phyloP scores from a whole-genome alignment of 2,888 invertebrate genomes.

The Bimastos eiseni region DNA sequence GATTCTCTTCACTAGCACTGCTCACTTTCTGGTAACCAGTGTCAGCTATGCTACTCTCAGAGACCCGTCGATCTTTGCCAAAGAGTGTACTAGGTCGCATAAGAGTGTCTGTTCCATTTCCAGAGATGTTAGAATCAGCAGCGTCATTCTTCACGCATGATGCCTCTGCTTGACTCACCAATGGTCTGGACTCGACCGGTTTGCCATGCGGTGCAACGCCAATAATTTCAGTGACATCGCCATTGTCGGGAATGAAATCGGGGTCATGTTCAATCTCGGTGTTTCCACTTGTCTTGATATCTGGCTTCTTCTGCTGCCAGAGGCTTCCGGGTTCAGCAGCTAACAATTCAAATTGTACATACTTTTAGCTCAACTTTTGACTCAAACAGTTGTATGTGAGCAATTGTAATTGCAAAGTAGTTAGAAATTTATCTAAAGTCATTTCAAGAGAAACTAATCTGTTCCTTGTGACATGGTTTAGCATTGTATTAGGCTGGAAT shows the following conservation, averaged over 20 bases:
- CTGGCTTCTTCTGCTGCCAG: neutral
- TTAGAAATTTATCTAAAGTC: neutral
- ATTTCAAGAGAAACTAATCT: neutral
- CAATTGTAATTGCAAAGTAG: neutral
- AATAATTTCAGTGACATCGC: neutral
- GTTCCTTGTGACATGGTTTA: no score
- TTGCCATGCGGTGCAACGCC: neutral
- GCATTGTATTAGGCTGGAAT: no score
- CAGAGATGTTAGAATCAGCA: neutral
- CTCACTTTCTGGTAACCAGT: neutral
- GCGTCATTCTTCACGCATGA: neutral
- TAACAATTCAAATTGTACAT: neutral
- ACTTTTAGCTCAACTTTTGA: neutral
- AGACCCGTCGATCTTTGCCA: conserved; percentile 10
- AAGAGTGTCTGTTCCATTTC: neutral
- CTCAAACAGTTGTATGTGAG: neutral
- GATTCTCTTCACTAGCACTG: conserved; percentile 17
- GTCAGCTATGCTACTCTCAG: conserved; percentile 5
- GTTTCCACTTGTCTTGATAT: neutral
- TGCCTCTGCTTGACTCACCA: neutral
- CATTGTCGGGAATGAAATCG: conserved; percentile 13
- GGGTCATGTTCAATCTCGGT: neutral
- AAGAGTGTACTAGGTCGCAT: neutral
- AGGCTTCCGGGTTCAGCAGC: neutral
- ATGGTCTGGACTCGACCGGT: neutral